A percentile compares a stretch with the other conserved stretches of the same genome.
Conservation (phyloP, 2,888 invertebrate species). For the Disparrhopalites patrizii region DNA sequence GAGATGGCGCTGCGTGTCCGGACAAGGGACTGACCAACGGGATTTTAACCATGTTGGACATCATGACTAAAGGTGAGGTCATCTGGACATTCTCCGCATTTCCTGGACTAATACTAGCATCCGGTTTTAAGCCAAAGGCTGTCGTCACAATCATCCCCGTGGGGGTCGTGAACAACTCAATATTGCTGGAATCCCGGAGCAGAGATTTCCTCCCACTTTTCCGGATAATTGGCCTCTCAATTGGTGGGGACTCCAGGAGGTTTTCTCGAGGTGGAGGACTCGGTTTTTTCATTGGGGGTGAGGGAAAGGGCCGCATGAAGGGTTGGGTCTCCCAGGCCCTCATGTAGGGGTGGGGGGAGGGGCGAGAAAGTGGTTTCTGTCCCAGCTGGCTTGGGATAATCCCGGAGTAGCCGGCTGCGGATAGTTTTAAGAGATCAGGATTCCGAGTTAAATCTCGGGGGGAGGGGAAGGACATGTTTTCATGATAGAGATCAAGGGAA, state of each 20-base stretch:
- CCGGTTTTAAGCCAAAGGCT: constrained; percentile 3
- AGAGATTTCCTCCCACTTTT: neutral
- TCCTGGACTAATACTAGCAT: neutral
- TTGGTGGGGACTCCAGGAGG: neutral
- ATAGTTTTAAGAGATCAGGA: too few species aligned
- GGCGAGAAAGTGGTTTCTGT: too few species aligned
- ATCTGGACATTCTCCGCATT: neutral
- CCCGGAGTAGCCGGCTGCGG: too few species aligned
- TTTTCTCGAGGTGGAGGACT: neutral
- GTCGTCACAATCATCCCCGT: constrained; percentile 17
- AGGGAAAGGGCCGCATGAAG: neutral
- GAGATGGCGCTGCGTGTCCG: neutral
- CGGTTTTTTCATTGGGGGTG: neutral
- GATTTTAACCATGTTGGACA: constrained; percentile 4
- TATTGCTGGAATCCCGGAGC: neutral
- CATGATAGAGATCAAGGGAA: too few species aligned
- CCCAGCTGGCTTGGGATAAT: too few species aligned
- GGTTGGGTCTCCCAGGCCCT: neutral
- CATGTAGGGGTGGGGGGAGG: too few species aligned
- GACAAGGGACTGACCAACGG: neutral
- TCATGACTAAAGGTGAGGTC: neutral
- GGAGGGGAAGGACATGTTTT: too few species aligned
- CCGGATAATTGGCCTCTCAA: neutral
- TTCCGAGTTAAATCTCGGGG: too few species aligned
- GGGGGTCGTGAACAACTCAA: constrained; percentile 15